These are phyloP conservation scores for Rhopilema esculentum DNA, from an alignment of 30 jellyfish, hydroid and myxozoan species.

Conservation along the genomic window DNA sequence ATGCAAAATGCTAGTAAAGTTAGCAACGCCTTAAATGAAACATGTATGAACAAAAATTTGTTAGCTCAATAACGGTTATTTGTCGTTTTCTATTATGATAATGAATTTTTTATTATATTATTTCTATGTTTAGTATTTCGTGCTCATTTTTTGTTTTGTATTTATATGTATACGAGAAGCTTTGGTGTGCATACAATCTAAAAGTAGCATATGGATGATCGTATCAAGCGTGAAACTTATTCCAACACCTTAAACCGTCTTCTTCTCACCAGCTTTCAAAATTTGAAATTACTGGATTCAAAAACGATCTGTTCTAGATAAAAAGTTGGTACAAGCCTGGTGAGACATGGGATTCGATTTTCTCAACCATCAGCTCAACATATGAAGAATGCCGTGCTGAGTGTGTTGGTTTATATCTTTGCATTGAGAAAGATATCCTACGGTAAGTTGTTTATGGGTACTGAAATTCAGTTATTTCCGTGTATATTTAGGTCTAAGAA, in stretches of 20 bases:
- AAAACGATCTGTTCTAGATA: slow-evolving; percentile 46
- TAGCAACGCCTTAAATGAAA: no score
- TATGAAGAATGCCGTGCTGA: slow-evolving; percentile 99
- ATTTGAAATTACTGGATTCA: neutral
- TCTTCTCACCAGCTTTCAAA: neutral
- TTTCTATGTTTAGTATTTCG: no score
- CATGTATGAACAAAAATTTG: no score
- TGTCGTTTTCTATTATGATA: no score
- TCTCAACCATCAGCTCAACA: slow-evolving; percentile 83
- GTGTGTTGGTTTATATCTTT: slow-evolving; percentile 92
- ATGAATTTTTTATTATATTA: no score
- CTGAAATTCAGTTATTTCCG: neutral
- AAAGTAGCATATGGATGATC: no score
- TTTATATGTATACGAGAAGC: no score
- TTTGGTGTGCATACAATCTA: neutral
- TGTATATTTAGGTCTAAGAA: neutral
- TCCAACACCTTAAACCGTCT: neutral
- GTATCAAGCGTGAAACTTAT: neutral
- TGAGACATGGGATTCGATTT: slow-evolving; percentile 98
- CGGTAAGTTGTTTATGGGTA: slow-evolving; percentile 44
- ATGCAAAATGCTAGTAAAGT: neutral
- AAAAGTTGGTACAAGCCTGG: slow-evolving; percentile 92
- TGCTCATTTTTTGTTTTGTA: no score
- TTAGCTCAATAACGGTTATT: no score
- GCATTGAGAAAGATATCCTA: slow-evolving; percentile 71